phyloP scores from a whole-genome alignment of 2,113 vertebrate genomes.

The Cyprinodon tularosa region DNA sequence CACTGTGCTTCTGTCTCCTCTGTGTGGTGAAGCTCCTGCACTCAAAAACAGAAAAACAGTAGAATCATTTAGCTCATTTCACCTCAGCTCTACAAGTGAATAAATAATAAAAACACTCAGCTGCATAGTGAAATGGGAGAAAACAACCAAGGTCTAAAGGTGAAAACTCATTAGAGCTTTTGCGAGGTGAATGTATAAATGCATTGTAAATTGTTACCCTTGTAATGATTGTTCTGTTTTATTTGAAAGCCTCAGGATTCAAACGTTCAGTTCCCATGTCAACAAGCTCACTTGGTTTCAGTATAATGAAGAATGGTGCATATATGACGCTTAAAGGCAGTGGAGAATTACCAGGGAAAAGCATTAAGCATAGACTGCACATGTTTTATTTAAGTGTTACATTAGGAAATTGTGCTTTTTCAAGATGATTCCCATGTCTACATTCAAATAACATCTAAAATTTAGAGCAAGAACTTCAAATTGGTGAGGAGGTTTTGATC shows the following conservation, averaged over 20 bases:
- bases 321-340: neutral
- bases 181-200: neutral
- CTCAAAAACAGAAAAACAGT: neutral
- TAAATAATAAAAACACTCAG: neutral
- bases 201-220: neutral
- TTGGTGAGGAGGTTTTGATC: neutral
- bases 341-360: neutral
- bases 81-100: neutral
- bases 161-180: neutral
- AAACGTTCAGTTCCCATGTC: neutral
- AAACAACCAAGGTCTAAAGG: neutral
- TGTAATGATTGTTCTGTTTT: neutral
- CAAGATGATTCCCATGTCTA: neutral
- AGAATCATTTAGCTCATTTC: neutral
- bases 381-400: neutral
- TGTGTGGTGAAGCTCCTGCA: neutral
- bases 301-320: neutral
- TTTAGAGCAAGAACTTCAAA: neutral
- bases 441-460: neutral
- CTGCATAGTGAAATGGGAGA: neutral
- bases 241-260: neutral
- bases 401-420: neutral
- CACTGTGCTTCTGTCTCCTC: neutral
- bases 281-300: neutral
- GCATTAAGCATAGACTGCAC: neutral